A percentile compares a stretch with the other conserved stretches of the same genome.
Conservation (phyloP, 2,113 vertebrate species). For the Atherinomorus stipes region DNA sequence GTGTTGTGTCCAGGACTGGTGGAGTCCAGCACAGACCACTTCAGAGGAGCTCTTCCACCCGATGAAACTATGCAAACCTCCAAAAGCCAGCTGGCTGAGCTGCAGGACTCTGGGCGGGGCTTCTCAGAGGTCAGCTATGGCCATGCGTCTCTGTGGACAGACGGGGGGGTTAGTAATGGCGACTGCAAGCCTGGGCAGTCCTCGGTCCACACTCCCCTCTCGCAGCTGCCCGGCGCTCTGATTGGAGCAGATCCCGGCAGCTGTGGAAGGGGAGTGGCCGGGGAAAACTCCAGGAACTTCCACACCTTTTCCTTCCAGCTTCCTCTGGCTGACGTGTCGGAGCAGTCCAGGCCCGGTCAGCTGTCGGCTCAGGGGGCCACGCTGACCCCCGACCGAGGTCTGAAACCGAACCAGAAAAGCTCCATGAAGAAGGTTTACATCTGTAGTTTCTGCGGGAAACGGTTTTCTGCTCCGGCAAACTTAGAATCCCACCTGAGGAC, state of each 20-base stretch:
- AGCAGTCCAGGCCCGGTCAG: slow-evolving; percentile 26
- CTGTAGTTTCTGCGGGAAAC: slow-evolving; percentile 72
- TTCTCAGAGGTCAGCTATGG: slow-evolving; percentile 76
- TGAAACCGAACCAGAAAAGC: slow-evolving; percentile 17
- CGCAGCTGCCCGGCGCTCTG: slow-evolving; percentile 20
- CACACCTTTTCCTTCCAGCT: slow-evolving; percentile 25
- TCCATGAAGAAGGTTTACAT: slow-evolving; percentile 49
- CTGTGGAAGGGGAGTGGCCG: slow-evolving; percentile 30
- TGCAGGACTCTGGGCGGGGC: slow-evolving; percentile 57
- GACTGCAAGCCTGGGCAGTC: slow-evolving; percentile 53
- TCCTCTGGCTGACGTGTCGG: slow-evolving; percentile 44
- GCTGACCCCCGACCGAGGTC: neutral
- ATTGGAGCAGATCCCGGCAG: slow-evolving; percentile 21
- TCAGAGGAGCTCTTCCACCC: slow-evolving; percentile 51
- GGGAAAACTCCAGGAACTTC: slow-evolving; percentile 10
- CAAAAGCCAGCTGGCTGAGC: slow-evolving; percentile 37
- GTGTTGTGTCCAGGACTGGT: slow-evolving; percentile 57
- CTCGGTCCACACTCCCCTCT: slow-evolving; percentile 46
- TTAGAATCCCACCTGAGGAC: slow-evolving; percentile 74
- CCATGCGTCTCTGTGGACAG: slow-evolving; percentile 57
- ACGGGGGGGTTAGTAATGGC: slow-evolving; percentile 37
- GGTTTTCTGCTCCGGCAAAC: slow-evolving; percentile 65
- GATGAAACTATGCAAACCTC: slow-evolving; percentile 49
- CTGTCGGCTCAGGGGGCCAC: neutral
- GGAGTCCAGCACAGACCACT: slow-evolving; percentile 77